Percentiles rank a stretch among this genome's conserved stretches.
These are phyloP conservation scores for Varecia variegata DNA, from an alignment of 2,797 vertebrate species.

Conservation along the genomic window DNA sequence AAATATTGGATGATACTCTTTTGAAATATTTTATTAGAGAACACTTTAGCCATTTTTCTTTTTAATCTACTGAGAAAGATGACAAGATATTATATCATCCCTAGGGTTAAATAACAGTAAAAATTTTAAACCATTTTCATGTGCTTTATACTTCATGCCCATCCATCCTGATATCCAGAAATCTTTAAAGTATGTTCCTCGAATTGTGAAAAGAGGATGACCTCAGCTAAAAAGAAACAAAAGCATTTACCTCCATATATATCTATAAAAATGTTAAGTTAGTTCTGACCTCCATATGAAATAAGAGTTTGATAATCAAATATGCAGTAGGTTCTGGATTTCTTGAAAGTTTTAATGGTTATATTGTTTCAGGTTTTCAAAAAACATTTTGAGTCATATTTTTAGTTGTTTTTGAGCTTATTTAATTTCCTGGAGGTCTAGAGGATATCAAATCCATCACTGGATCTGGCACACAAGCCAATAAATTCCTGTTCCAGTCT, in stretches of 20 bases:
- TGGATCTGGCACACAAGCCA: not conserved
- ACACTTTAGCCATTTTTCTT: conserved; percentile 17
- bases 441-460: not conserved
- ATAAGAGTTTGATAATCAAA: not conserved
- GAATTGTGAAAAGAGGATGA: not conserved
- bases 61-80: not conserved
- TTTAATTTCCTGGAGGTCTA: not conserved
- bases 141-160: not conserved
- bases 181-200: not conserved
- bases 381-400: not conserved
- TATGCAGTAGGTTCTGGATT: not conserved
- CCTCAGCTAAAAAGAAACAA: not conserved
- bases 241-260: not conserved
- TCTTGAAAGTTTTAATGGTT: not conserved
- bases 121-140: not conserved
- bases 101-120: not conserved
- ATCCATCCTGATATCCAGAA: conserved; percentile 5
- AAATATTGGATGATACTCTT: not conserved
- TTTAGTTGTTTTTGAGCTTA: not conserved
- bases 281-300: not conserved
- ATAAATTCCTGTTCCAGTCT: not conserved
- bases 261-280: not conserved
- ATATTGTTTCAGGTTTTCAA: not conserved
- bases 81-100: not conserved
- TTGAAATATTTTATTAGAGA: conserved; percentile 14